These are phyloP conservation scores for Datnioides undecimradiatus DNA, from an alignment of 2,113 vertebrate species.

Conservation along the genomic window DNA sequence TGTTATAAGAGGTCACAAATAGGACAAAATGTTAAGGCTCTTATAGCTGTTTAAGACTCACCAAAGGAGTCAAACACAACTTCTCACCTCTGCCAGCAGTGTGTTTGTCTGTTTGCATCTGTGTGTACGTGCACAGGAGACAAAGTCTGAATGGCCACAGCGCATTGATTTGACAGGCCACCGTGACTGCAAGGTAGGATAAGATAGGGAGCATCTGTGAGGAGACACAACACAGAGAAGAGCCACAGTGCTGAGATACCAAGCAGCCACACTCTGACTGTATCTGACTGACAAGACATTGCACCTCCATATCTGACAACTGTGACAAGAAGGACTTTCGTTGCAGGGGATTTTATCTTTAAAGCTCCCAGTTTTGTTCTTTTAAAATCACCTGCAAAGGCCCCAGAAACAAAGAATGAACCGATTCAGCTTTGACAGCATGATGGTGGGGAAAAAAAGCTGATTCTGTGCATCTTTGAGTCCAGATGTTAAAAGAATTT, in stretches of 20 bases:
- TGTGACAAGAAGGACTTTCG: neutral
- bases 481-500: neutral
- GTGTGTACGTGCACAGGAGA: neutral
- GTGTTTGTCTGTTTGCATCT: neutral
- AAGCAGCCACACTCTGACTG: neutral
- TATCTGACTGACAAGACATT: neutral
- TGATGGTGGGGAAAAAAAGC: neutral
- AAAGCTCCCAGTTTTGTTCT: neutral
- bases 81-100: neutral
- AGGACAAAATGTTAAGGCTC: neutral
- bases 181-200: constrained; percentile 1
- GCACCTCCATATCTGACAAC: constrained; percentile 2
- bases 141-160: neutral
- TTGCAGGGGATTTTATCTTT: neutral
- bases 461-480: neutral
- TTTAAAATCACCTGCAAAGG: neutral
- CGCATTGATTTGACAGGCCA: neutral
- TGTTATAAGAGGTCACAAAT: neutral
- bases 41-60: neutral
- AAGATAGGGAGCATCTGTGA: constrained; percentile 6
- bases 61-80: neutral
- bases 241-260: neutral
- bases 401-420: neutral
- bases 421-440: neutral
- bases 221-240: constrained; percentile 9